Evolutionary conservation across 2,888 invertebrate species (phyloP), one percentile per base, ranked within the genome.

Genomic region (Dromius quadrimaculatus): DNA sequence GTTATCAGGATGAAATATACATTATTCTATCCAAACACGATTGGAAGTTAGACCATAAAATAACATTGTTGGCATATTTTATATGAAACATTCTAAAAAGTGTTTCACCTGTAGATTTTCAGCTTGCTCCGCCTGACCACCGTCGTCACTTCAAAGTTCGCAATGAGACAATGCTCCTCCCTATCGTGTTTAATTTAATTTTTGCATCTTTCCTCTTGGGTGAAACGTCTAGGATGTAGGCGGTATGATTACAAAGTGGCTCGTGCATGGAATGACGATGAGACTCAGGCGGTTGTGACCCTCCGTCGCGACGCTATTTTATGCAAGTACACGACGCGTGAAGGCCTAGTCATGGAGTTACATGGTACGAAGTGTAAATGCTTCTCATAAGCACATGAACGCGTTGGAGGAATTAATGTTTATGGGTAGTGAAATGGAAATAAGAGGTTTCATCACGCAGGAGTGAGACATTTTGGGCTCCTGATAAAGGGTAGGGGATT

Each of bases 171-270:
- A 43, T 43, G 43, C 43, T 15, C 8, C 15, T 43, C 4, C 43
- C 19, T 28, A 41, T 8, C 68, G 68, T 69, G 68, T 69, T 69
- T 69, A 69, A 69, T 69, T 69, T 69, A 69, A 69, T 69, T 69
- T 69, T 69, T 69, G 59, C 68, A 69, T 69, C 47, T 66, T 43
- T 45, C 32, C 41, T 63, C n/a, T 59, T 34, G 13, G 22, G 28
- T 28, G 28, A 28, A 28, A 8, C 28, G 28, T 41, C 41, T 11
- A 13, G 13, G 8, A 28, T n/a, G 50, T 28, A 54, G 50, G 28
- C 50, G 19, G 61, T 59, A 69, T 69, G 68, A 69, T 69, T 69
- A 69, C 68, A 59, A 61, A 69, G 68, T 69, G 59, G 28, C 45
- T 59, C 68, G 68, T 61, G 68, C 17, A 43, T 4, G 45, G 68